Evolutionary conservation across 2,113 vertebrate species (phyloP).

Genomic region (Acanthochromis polyacanthus): DNA sequence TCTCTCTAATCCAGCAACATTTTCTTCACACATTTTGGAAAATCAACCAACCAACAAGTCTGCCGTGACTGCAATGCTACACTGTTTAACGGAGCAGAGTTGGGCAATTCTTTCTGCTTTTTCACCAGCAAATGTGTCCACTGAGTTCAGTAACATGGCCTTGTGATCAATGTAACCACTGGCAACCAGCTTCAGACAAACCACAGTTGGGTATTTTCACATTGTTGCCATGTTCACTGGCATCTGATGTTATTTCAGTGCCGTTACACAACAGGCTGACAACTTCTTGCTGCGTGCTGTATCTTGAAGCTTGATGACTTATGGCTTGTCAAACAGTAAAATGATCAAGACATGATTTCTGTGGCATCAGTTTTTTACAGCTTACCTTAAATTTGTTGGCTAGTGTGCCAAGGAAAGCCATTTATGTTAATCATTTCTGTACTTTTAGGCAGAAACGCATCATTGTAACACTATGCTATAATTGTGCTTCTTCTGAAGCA

Average conservation of each 20-base stretch:
- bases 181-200: conserved; percentile 8
- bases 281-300: conserved; percentile 24
- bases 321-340: conserved; percentile 11
- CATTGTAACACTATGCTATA: not conserved
- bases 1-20: conserved; percentile 23
- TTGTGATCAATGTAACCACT: not conserved
- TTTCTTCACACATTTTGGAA: conserved; percentile 7
- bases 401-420: not conserved
- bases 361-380: conserved; percentile 7
- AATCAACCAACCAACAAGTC: not conserved
- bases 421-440: not conserved
- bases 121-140: not conserved
- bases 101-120: not conserved
- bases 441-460: not conserved
- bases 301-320: conserved; percentile 19
- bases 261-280: conserved; percentile 20
- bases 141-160: not conserved
- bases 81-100: conserved; percentile 5
- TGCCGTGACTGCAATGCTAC: not conserved
- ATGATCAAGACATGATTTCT: conserved; percentile 8
- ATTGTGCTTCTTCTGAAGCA: not conserved
- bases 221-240: not conserved
- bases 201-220: conserved; percentile 20
- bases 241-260: conserved; percentile 36
- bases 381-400: not conserved